Evolutionary conservation across 2,797 vertebrate species (phyloP), one percentile per base, ranked within the genome.

Genomic region (Chromobotia macracanthus): DNA sequence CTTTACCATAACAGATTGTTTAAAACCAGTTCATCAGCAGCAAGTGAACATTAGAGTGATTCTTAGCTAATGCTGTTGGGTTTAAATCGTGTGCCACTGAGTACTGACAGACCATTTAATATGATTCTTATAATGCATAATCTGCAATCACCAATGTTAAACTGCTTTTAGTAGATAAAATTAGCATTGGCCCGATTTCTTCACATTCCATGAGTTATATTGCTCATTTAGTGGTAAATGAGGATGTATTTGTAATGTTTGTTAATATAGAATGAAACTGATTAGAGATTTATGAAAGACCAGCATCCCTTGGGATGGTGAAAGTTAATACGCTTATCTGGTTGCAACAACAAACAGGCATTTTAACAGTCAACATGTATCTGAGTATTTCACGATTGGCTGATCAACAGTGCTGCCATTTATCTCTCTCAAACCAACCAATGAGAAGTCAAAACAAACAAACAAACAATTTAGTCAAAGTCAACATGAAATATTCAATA

Each of bases 181-280:
- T 72, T 79, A 79, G 60, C 48, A 79, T 66, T 66, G 69, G 72
- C 50, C n/a, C 18, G 19, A 50, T 79, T 72, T 72, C 51, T 56
- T 66, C 69, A 66, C 69, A 56, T 79, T 65, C 77, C 69, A 65
- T 35, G 19, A 56, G 48, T 11, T 58, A 58, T 13, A 28, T 48
- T 79, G 15, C 77, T 41, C 8, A 41, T 18, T 67, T 53, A 46
- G n/a, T 71, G 28, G 28, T 50, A 1, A 46, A 21, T 28, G 35
- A 65, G 60, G 61, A 72, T 72, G 60, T n/a, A 65, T 13, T 79
- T 48, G 31, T 72, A 79, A 79, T 72, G 68, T 66, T 66, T 79
- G 69, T 65, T 79, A 79, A 79, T 72, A 79, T 53, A 23, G 65
- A 72, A 72, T 31, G 72, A 79, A 79, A 72, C 61, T 72, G 77